Base-by-base conservation (phyloP, 1,140 invertebrate species). In the Drosophila ohnishii region DNA sequence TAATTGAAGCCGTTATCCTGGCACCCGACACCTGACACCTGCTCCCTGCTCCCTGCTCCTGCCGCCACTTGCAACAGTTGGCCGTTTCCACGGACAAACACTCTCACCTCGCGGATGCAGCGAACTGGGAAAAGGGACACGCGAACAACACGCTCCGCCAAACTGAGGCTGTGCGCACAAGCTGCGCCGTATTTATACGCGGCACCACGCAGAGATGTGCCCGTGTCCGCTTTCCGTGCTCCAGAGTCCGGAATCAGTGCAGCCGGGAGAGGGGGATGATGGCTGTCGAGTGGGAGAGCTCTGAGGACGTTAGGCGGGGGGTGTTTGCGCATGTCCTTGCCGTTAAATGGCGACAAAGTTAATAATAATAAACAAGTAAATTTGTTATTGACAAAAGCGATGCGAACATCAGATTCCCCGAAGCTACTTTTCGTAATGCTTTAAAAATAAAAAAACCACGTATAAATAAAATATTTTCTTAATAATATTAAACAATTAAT, bases 291-390 rank as follows among this genome's bases (percentile, higher is more conserved):
- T 42, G 57, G 50, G 30, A 35, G 47, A 50, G 47, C n/a, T 50
- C 28, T 48, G 16, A 42, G 30, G 39, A 34, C 44, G 37, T 34
- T 13, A 30, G 19, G 48, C 42, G 61, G 34, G 40, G 51, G 83
- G 75, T 86, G 62, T 88, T 80, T 88, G 84, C 84, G 84, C 84
- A 88, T 88, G 84, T 88, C 84, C 80, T 84, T 78, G 80, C 50
- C 50, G 47, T 47, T 45, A 72, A 77, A 50, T 53, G 51, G 51
- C 40, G 37, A 60, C 51, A 14, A 59, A 56, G 57, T 60, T 78
- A 72, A 64, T 78, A 78, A 78, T 39, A 73, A 72, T 78, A 78
- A 78, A 57, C 69, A 72, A 59, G 69, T 59, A 16, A 59, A 59
- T 71, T 58, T 50, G 39, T 44, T 35, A 34, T 9, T 45, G 7